Base-by-base conservation (phyloP, 2,797 vertebrate genomes). In the Centroberyx gerrardi region DNA sequence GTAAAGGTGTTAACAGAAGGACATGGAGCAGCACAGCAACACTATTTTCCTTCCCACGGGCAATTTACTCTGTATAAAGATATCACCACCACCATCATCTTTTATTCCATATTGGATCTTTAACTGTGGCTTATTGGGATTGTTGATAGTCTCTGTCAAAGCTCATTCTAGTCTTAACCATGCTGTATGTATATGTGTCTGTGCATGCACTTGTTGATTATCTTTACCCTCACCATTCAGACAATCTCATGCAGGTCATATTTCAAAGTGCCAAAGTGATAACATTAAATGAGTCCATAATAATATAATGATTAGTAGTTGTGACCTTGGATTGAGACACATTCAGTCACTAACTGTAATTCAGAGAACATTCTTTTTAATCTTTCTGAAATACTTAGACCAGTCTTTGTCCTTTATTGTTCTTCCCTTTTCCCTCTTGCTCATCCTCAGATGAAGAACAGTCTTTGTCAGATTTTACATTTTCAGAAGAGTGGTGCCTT, bases 331-430 rank as follows among this genome's bases (percentile, higher is more conserved):
- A 73, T 63, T 67, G 56, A 31, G 31, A 54, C 18, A 22, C 58
- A 69, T 78, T 27, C 28, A 28, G 59, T 74, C 61, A 68, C n/a
- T 12, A 60, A 73, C 55, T 76, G n/a, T 77, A 74, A 80, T 73
- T 31, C 76, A 86, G 14, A 31, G 13, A 62, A 81, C 68, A 78
- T 14, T 36, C 69, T 77, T 82, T 64, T 83, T 58, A 22, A 87
- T 89, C 86, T 77, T 58, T 18, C 31, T 72, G 56, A 81, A 82
- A 81, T 85, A 62, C 62, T 59, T 55, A 13, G 52, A 72, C 7
- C 48, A 63, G 72, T 63, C 80, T 88, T 80, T 74, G 76, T 82
- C 76, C 65, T 83, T 79, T 78, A 59, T 74, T 8, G 38, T 8
- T 74, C 42, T 48, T 1, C 44, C 46, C 65, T 38, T 53, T 81